Base-by-base conservation (phyloP, 1,140 invertebrate genomes). In the Leptoteleia sp. region DNA sequence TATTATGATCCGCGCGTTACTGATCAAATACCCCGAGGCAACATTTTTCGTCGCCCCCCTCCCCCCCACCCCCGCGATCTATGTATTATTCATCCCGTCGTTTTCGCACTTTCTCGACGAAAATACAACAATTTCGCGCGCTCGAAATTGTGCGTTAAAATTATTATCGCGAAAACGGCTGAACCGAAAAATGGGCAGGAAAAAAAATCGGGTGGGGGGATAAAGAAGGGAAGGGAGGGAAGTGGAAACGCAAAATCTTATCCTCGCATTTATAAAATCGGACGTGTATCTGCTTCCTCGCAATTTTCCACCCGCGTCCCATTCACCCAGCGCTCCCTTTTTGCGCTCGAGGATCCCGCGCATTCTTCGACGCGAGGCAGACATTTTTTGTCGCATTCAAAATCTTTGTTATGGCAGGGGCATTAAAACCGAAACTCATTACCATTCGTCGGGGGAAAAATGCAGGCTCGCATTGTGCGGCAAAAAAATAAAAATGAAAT, bases 391-490 rank as follows among this genome's bases (percentile, higher is more conserved):
- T 76, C 33, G 52, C 45, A 61, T 67, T 75, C 64, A 70, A 62
- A 62, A 62, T 68, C 55, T 76, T 76, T 68, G 64, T 64, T 76
- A 43, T 27, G 25, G 27, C 45, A 52, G 35, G 35, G 61, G 45
- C 38, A 59, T 75, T 67, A 75, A n/a, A 68, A 59, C 42, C 62
- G 62, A 67, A 76, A 67, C 72, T 76, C 73, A 68, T 76, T 76
- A 62, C 48, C 55, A 68, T 62, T 70, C 43, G 61, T 59, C 71
- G 17, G 27, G 12, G 11, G 17, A 27, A 54, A 61, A 40, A 47
- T 37, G 37, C 16, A 47, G 12, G 35, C 50, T 25, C n/a, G 19
- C 37, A 73, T 73, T 72, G 38, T 54, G 8, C 29, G 27, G 22
- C 4, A 4, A 37, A 42, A 52, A 38, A 72, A 22, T 22, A 12